phyloP scores from a whole-genome alignment of 2,888 invertebrate genomes.

The Argyresthia albistria region DNA sequence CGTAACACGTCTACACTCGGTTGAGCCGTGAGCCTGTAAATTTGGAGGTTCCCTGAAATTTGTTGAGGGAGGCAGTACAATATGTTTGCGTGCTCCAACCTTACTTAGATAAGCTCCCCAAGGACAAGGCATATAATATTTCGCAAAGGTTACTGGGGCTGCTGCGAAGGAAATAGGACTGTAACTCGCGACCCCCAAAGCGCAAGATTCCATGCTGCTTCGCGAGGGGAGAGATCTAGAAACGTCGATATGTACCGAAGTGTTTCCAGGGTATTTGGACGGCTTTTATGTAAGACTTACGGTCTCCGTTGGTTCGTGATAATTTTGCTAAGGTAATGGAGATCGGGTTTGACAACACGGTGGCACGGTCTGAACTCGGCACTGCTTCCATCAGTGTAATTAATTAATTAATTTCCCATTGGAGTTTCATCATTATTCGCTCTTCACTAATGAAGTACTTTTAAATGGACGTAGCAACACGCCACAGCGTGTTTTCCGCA shows the following conservation, averaged over 20 bases:
- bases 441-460: no score
- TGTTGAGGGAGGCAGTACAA: slow-evolving; percentile 24
- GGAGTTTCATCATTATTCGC: no score
- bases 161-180: slow-evolving; percentile 23
- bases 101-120: slow-evolving; percentile 32
- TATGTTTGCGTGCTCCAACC: slow-evolving; percentile 39
- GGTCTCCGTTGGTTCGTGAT: not conserved
- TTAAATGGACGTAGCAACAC: no score
- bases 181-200: slow-evolving; percentile 2
- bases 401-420: not conserved
- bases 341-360: not conserved
- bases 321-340: not conserved
- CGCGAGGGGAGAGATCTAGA: slow-evolving; percentile 16
- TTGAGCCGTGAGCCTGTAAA: slow-evolving; percentile 30
- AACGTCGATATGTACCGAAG: slow-evolving; percentile 16
- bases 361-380: not conserved
- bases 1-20: slow-evolving; percentile 8
- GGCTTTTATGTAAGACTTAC: not conserved
- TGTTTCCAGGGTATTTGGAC: slow-evolving; percentile 1
- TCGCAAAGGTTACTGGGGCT: slow-evolving; percentile 30
- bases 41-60: slow-evolving; percentile 25
- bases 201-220: not conserved
- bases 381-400: not conserved
- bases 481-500: not conserved
- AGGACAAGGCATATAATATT: slow-evolving; percentile 26